phyloP scores from a whole-genome alignment of 2,113 vertebrate species.

The Pomatostomus ruficeps region DNA sequence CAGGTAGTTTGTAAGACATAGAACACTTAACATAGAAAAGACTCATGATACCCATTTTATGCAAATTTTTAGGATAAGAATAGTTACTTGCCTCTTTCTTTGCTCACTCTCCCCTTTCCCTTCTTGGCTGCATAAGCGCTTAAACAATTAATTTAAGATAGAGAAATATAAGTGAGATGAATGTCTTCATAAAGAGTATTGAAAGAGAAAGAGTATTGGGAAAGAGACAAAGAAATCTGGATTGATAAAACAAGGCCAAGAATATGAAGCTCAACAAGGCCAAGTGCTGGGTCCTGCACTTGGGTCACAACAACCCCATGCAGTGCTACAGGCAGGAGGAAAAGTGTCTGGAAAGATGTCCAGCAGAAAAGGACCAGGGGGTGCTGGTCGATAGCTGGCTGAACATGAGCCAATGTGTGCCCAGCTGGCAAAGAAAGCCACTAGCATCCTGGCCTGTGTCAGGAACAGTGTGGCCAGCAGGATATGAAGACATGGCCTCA shows the following conservation, averaged over 20 bases:
- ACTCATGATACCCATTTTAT: not conserved
- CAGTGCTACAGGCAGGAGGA: too few species aligned
- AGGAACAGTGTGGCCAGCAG: not conserved
- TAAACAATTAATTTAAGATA: not conserved
- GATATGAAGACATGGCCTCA: not conserved
- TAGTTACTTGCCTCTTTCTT: not conserved
- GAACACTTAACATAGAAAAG: not conserved
- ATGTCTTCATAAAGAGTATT: not conserved
- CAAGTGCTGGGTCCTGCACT: too few species aligned
- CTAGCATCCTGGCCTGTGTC: not conserved
- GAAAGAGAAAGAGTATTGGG: not conserved
- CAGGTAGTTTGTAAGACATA: not conserved
- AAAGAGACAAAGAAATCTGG: not conserved
- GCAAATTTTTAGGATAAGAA: not conserved
- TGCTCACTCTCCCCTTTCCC: fast-evolving
- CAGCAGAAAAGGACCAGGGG: not conserved
- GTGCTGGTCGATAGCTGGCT: not conserved
- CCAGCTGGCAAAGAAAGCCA: not conserved
- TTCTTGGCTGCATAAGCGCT: not conserved
- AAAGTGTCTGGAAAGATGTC: not conserved
- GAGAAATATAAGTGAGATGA: not conserved
- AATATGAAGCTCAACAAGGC: not conserved
- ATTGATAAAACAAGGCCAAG: not conserved
- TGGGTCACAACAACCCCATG: not conserved
- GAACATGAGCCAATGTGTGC: fast-evolving